Conservation (phyloP, 2,888 invertebrate species). For the Nemurella pictetii region DNA sequence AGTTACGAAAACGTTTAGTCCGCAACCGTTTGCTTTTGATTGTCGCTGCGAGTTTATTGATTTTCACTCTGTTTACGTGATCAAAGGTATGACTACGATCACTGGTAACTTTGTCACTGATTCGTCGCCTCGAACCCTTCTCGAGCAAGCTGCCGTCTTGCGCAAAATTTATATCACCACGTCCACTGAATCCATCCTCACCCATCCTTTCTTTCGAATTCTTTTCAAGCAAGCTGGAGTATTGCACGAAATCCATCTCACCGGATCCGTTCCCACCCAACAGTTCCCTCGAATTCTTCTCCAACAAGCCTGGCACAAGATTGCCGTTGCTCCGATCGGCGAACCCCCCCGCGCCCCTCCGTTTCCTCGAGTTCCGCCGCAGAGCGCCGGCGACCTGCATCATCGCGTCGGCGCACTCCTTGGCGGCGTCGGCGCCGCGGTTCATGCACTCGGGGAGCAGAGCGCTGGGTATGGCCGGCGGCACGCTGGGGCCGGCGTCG, state of each 20-base stretch:
- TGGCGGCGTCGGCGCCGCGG: not conserved
- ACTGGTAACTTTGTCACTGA: not conserved
- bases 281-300: not conserved
- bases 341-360: not conserved
- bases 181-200: not conserved
- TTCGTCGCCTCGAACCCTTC: not conserved
- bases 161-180: not conserved
- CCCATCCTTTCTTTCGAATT: not conserved
- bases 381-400: not conserved
- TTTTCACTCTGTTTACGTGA: too few species aligned
- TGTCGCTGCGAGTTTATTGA: too few species aligned
- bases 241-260: too few species aligned
- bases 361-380: not conserved
- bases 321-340: too few species aligned
- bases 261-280: not conserved
- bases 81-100: not conserved
- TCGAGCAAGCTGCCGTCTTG: too few species aligned
- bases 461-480: not conserved
- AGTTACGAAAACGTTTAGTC: not conserved
- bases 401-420: slow-evolving; percentile 10
- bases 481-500: not conserved
- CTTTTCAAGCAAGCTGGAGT: too few species aligned
- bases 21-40: not conserved
- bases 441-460: not conserved
- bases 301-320: not conserved